Evolutionary conservation across 2,797 vertebrate genomes (phyloP).

Genomic region (Acrossocheilus fasciatus): DNA sequence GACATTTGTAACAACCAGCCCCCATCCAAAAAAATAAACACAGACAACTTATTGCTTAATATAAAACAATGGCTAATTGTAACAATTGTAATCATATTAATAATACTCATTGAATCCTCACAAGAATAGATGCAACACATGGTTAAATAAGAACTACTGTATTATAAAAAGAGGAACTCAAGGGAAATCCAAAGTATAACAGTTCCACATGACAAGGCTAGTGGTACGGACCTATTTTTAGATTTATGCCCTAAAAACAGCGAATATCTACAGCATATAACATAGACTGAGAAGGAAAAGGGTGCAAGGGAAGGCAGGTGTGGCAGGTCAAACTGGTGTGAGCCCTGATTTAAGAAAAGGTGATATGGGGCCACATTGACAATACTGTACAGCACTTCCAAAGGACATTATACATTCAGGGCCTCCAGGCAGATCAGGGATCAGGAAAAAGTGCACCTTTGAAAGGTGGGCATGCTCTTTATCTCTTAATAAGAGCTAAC

Average conservation of each 20-base stretch:
- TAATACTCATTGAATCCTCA: slow-evolving; percentile 59
- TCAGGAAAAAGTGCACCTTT: slow-evolving; percentile 27
- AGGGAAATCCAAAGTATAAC: slow-evolving; percentile 64
- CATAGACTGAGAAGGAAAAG: slow-evolving; percentile 3
- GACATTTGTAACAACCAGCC: slow-evolving; percentile 72
- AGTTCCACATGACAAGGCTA: slow-evolving; percentile 67
- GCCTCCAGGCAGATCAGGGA: slow-evolving; percentile 64
- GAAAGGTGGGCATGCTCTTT: slow-evolving; percentile 62
- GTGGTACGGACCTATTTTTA: slow-evolving; percentile 64
- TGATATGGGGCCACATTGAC: slow-evolving; percentile 62
- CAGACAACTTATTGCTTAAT: slow-evolving; percentile 81
- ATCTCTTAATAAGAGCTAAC: slow-evolving; percentile 30
- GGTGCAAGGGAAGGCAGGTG: slow-evolving; percentile 35
- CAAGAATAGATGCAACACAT: slow-evolving; percentile 54
- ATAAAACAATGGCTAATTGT: slow-evolving; percentile 74
- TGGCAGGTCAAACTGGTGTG: slow-evolving; percentile 32
- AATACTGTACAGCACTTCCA: slow-evolving; percentile 74
- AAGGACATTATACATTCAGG: slow-evolving; percentile 78
- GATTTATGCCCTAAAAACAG: slow-evolving; percentile 70
- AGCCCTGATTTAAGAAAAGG: slow-evolving; percentile 27
- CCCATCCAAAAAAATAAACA: slow-evolving; percentile 65
- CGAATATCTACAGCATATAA: slow-evolving; percentile 72
- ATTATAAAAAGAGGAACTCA: slow-evolving; percentile 67
- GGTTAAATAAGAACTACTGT: slow-evolving; percentile 68
- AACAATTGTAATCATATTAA: slow-evolving; percentile 69